phyloP scores from a whole-genome alignment of 2,888 invertebrate genomes.

The Ptilodon capucinus region DNA sequence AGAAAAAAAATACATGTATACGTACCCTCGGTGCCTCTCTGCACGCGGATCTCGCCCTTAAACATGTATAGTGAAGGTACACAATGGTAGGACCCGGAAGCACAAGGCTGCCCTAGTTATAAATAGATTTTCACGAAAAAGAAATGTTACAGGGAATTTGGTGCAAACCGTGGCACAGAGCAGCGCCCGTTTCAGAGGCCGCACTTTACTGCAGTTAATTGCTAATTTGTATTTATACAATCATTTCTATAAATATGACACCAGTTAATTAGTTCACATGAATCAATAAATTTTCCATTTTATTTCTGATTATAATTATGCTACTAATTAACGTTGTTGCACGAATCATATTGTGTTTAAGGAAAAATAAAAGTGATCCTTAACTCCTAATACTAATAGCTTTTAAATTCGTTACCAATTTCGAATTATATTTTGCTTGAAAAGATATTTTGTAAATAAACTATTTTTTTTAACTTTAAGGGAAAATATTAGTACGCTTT shows the following conservation, averaged over 20 bases:
- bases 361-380: no score
- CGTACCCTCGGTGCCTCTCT: conserved; percentile 31
- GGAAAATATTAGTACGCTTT: background rate
- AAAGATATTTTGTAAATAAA: no score
- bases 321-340: no score
- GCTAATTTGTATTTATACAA: background rate
- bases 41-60: conserved; percentile 38
- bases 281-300: background rate
- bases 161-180: conserved; percentile 73
- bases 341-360: no score
- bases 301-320: no score
- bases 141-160: conserved; percentile 82
- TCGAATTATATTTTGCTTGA: no score
- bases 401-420: no score
- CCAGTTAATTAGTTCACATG: background rate
- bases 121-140: conserved; percentile 83
- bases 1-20: conserved; percentile 72
- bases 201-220: conserved; percentile 2
- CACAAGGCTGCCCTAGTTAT: conserved; percentile 78
- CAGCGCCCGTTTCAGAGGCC: conserved; percentile 45
- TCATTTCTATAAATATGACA: background rate
- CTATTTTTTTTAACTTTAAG: background rate
- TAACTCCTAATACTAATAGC: no score
- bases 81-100: conserved; percentile 36
- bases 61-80: conserved; percentile 38